Evolutionary conservation across 2,888 invertebrate genomes (phyloP), one percentile per base, ranked within the genome.

Genomic region (Galeruca laticollis): DNA sequence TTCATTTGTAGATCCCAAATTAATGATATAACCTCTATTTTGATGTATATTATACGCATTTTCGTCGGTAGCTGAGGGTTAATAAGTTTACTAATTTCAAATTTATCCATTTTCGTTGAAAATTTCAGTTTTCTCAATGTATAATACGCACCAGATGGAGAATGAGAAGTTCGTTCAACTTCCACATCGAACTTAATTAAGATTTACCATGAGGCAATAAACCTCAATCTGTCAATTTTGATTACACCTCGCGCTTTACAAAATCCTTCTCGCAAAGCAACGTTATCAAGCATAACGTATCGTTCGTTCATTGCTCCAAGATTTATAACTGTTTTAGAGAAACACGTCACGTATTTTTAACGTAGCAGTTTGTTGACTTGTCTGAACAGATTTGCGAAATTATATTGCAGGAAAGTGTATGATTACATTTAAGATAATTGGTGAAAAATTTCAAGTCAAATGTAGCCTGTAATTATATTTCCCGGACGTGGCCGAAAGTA

Each of bases 291-390:
- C 40, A 40, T 40, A 21, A 35, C 35, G 15, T 18, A 20, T 11
- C 51, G 61, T 51, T 13, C 13, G 35, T 57, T 57, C 35, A 57
- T 57, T 57, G 21, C 40, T 26, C 5, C 40, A 40, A 60, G 43
- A 60, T 43, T 60, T 60, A 43, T 60, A 33, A 60, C n/a, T 13
- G 13, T 18, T 18, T 21, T 59, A 15, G 60, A 40, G 10, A 49
- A 47, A 47, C 31, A 20, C 15, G 26, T 60, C 60, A 60, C 60
- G 60, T 47, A 43, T n/a, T 60, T 60, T 60, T 31, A 60, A 60
- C 47, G 60, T 47, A 31, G 18, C 26, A 47, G 47, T 47, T 47
- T 47, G 13, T 47, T 26, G n/a, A n/a, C 8, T n/a, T 31, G 47
- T 60, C 47, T 10, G 35, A 57, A 47, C 6, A n/a, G 13, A n/a